These are phyloP conservation scores for Myocastor coypus DNA, from an alignment of 2,113 vertebrate genomes.

Conservation along the genomic window DNA sequence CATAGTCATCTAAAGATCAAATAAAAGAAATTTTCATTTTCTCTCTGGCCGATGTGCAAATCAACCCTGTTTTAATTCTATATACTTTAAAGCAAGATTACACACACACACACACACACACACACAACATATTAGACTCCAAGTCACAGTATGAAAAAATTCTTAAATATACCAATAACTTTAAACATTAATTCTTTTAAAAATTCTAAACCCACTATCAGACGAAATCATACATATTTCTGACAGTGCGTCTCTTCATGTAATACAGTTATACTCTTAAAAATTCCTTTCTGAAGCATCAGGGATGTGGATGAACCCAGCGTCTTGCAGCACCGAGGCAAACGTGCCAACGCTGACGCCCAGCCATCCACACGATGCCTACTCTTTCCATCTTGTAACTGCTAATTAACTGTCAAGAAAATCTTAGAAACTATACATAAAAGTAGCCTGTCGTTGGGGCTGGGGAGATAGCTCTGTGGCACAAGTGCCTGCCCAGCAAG, in stretches of 20 bases:
- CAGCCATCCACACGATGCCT: neutral
- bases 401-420: conserved; percentile 15
- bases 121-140: neutral
- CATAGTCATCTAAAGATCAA: neutral
- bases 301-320: neutral
- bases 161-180: neutral
- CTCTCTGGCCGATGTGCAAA: neutral
- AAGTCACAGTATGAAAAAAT: neutral
- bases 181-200: neutral
- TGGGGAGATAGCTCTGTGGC: too few relatives aligned
- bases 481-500: too few relatives aligned
- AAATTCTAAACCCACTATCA: neutral
- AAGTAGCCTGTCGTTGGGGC: neutral
- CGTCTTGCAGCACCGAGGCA: neutral
- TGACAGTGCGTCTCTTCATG: neutral
- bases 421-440: neutral
- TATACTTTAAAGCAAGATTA: neutral
- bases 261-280: neutral
- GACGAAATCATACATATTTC: neutral
- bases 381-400: neutral
- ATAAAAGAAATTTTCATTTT: neutral
- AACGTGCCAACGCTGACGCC: neutral
- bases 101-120: too few relatives aligned
- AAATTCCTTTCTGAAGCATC: neutral
- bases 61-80: neutral